Conservation (phyloP, 2,888 invertebrate genomes). For the Nebria brevicollis region DNA sequence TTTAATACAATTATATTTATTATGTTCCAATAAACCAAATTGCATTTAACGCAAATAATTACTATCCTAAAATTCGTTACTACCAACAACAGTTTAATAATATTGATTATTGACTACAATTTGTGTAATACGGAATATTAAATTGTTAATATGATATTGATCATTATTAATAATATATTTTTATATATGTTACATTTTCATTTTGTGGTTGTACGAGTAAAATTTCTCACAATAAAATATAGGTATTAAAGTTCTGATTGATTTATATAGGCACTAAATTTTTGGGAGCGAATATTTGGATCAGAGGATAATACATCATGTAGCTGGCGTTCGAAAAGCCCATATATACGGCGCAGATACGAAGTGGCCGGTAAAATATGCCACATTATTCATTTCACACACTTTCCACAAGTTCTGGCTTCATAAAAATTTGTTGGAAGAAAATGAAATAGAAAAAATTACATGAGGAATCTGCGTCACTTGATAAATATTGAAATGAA, state of each 20-base stretch:
- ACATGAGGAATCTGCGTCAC: background rate
- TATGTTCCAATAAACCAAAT: no score
- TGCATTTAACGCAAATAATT: no score
- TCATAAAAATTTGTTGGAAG: conserved; percentile 32
- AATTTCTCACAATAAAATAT: conserved; percentile 36
- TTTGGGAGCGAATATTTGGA: conserved; percentile 35
- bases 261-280: conserved; percentile 39
- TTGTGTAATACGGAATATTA: no score
- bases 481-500: conserved; percentile 13
- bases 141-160: no score
- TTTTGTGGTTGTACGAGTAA: conserved; percentile 30
- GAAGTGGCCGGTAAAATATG: conserved; percentile 25
- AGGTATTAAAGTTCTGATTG: conserved; percentile 40
- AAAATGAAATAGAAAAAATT: background rate
- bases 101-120: no score
- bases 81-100: no score
- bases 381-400: conserved; percentile 36
- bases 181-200: conserved; percentile 12
- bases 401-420: conserved; percentile 28
- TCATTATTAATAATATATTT: background rate
- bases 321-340: conserved; percentile 12
- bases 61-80: no score
- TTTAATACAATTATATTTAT: no score
- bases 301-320: conserved; percentile 38
- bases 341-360: background rate